phyloP scores from a whole-genome alignment of 1,140 invertebrate genomes.

The Pseudachorutes palmiensis region DNA sequence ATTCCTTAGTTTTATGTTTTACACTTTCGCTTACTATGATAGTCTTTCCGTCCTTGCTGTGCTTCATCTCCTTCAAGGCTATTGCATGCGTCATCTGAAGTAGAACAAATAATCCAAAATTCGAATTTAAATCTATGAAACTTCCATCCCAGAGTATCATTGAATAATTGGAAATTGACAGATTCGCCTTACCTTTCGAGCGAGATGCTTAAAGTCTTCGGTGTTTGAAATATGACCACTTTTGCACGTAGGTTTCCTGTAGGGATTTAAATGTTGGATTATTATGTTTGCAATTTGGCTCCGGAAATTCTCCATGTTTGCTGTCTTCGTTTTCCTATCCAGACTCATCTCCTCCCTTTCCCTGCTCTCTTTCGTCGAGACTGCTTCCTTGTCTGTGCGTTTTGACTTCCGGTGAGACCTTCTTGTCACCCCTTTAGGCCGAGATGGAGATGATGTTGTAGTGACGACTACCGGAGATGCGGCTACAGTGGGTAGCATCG shows the following conservation, averaged over 20 bases:
- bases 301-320: slow-evolving; percentile 78
- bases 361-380: neutral
- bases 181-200: slow-evolving; percentile 81
- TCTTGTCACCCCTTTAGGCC: slow-evolving; percentile 34
- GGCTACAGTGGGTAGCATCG: neutral
- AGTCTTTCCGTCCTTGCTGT: slow-evolving; percentile 77
- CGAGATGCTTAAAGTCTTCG: slow-evolving; percentile 92
- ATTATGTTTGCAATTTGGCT: slow-evolving; percentile 81
- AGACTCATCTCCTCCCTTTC: slow-evolving; percentile 19
- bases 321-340: slow-evolving; percentile 20
- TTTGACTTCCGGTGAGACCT: slow-evolving; percentile 18
- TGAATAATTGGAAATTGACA: too few relatives aligned
- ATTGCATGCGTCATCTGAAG: slow-evolving; percentile 90
- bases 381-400: slow-evolving; percentile 8
- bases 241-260: slow-evolving; percentile 72
- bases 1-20: slow-evolving; percentile 85
- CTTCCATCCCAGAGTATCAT: too few relatives aligned
- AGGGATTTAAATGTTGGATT: slow-evolving; percentile 82
- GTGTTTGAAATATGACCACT: slow-evolving; percentile 75
- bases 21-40: slow-evolving; percentile 85
- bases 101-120: slow-evolving; percentile 33
- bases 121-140: neutral
- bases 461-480: neutral
- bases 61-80: slow-evolving; percentile 90
- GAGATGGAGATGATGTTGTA: neutral